Percentiles rank a stretch among this genome's conserved stretches.
Evolutionary conservation across 2,888 invertebrate genomes (phyloP).

Genomic region (Sylvicola cinctus): DNA sequence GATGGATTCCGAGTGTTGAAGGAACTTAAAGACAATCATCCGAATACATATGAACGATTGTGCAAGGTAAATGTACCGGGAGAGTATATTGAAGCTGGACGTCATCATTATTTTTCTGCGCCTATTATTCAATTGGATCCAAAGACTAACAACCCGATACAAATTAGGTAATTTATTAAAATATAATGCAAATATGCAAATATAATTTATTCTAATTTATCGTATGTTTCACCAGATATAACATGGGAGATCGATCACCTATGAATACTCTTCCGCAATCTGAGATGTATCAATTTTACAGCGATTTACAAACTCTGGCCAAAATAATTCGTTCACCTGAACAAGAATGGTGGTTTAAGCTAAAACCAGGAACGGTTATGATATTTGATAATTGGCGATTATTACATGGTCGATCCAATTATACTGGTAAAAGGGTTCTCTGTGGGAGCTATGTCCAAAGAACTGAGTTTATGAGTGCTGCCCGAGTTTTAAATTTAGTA

Average conservation of each 20-base stretch:
- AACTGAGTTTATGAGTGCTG: conserved; percentile 44
- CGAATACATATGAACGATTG: conserved; percentile 36
- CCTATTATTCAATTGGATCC: conserved; percentile 36
- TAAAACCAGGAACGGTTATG: conserved; percentile 46
- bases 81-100: conserved; percentile 41
- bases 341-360: conserved; percentile 36
- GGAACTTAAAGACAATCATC: conserved; percentile 29
- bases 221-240: conserved; percentile 29
- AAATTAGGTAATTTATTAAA: conserved; percentile 29
- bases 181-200: not conserved
- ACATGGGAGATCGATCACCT: conserved; percentile 51
- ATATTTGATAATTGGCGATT: conserved; percentile 63
- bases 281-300: conserved; percentile 37
- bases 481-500: conserved; percentile 28
- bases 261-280: conserved; percentile 30
- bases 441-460: conserved; percentile 52
- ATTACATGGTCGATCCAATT: conserved; percentile 50
- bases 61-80: conserved; percentile 34
- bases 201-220: not conserved
- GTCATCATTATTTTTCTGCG: conserved; percentile 32
- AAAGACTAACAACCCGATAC: conserved; percentile 31
- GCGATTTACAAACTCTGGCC: conserved; percentile 31
- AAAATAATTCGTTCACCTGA: conserved; percentile 28
- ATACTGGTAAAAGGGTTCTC: conserved; percentile 42
- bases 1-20: conserved; percentile 51